Base-by-base conservation (phyloP, 2,113 vertebrate species). In the Phalacrocorax aristotelis region DNA sequence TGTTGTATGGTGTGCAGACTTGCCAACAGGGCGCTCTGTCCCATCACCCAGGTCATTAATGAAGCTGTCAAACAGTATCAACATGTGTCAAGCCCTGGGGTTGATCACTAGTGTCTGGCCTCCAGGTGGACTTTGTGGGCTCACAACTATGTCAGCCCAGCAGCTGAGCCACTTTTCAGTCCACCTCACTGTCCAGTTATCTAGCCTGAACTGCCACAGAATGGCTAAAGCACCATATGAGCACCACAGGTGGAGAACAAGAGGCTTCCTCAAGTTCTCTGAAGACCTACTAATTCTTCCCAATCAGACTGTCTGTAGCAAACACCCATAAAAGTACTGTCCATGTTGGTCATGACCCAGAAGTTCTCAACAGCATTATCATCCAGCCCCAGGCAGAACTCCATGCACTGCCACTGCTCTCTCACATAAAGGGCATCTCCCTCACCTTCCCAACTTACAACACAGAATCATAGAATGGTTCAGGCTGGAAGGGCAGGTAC, bases 161-260 rank as follows among this genome's bases (percentile, higher is more conserved):
- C 13, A 88, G 26, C 12, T 52, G 10, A 57, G 34, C 4, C 23
- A 71, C 23, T 74, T 81, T 46, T 64, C 54, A 66, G n/a, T 17
- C 26, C 23, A 68, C 22, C 38, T 64, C 42, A 58, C 30, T 30
- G 17, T 54, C 15, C n/a, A 64, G 9, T 58, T 58, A 54, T 15
- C 38, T 36, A 58, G 23, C 11, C 30, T 72, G 29, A 88, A 85
- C 14, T 26, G 23, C 13, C 74, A 64, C 15, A 88, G 38, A 11
- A 30, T 51, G 46, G 27, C 15, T 75, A 36, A 89, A 75, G 76
- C 17, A 48, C 15, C 20, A 36, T 16, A 57, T 13, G 4, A 76
- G 30, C 11, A 62, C 29, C 52, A 75, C 0, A 0, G 42, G 54
- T 20, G 4, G 11, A 10, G 10, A 62, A 83, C 2, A 1, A 1